These are phyloP conservation scores for Lanius ludovicianus DNA, from an alignment of 2,113 vertebrate species.

Conservation along the genomic window DNA sequence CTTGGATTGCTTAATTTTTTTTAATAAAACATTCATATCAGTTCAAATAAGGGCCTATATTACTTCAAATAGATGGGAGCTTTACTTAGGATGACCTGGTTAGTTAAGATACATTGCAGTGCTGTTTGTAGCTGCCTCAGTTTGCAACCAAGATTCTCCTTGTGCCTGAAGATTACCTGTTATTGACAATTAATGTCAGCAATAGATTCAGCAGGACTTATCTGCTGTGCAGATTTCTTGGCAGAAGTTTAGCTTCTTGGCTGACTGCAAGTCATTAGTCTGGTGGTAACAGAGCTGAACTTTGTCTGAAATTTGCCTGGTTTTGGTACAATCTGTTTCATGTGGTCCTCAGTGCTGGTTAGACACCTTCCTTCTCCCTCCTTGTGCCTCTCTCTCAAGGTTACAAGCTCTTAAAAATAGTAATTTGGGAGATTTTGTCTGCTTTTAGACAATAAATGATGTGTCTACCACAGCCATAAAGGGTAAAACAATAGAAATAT, in stretches of 20 bases:
- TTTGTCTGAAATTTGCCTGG: neutral
- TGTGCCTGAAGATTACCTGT: neutral
- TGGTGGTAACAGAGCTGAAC: neutral
- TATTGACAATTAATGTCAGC: neutral
- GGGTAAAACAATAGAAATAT: neutral
- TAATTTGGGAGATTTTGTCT: neutral
- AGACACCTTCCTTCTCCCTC: neutral
- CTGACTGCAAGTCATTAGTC: rapidly evolving
- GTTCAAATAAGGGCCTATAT: neutral
- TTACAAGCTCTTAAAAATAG: neutral
- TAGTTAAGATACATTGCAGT: neutral
- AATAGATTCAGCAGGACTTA: neutral
- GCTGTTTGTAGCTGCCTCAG: neutral
- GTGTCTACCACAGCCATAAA: neutral
- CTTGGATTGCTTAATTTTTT: neutral
- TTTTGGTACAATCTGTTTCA: neutral
- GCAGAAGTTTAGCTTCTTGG: neutral
- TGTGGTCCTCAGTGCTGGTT: neutral
- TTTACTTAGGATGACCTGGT: neutral
- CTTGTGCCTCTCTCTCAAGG: neutral
- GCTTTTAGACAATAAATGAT: neutral
- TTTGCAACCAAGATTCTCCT: neutral
- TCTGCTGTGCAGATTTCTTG: neutral
- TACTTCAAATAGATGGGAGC: neutral
- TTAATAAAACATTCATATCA: neutral